phyloP scores from a whole-genome alignment of 1,140 invertebrate genomes.

The Mesaphorura yosii region DNA sequence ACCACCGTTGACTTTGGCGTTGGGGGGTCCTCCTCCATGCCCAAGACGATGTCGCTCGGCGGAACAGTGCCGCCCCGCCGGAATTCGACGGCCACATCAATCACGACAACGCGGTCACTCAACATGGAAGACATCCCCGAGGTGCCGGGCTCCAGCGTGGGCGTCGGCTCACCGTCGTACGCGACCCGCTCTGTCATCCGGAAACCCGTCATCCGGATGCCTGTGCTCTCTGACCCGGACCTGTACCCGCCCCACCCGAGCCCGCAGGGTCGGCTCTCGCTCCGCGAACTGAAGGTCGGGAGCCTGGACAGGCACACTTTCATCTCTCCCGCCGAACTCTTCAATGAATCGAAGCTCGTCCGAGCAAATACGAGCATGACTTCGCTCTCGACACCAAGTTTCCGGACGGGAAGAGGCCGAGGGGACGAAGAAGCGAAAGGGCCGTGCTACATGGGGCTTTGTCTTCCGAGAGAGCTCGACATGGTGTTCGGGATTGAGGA shows the following conservation, averaged over 20 bases:
- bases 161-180: no score
- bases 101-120: constrained; percentile 7
- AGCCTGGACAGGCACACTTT: constrained; percentile 26
- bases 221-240: constrained; percentile 22
- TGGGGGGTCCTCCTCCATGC: constrained; percentile 46
- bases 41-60: constrained; percentile 49
- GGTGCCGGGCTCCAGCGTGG: no score
- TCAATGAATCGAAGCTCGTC: constrained; percentile 26
- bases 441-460: constrained; percentile 60
- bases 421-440: constrained; percentile 21
- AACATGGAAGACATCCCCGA: constrained; percentile 1
- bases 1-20: not conserved
- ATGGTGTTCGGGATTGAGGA: constrained; percentile 50
- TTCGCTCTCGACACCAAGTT: constrained; percentile 27
- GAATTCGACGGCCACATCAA: constrained; percentile 4
- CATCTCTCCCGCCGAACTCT: constrained; percentile 27
- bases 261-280: not conserved
- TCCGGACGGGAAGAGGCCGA: constrained; percentile 15
- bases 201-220: constrained; percentile 25
- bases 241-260: constrained; percentile 10
- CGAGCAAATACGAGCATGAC: constrained; percentile 28
- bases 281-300: constrained; percentile 16
- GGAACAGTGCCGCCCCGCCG: constrained; percentile 10
- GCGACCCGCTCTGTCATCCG: constrained; percentile 26
- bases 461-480: constrained; percentile 54